Evolutionary conservation across 2,888 invertebrate genomes (phyloP).

Genomic region (Stegana nigrithorax): DNA sequence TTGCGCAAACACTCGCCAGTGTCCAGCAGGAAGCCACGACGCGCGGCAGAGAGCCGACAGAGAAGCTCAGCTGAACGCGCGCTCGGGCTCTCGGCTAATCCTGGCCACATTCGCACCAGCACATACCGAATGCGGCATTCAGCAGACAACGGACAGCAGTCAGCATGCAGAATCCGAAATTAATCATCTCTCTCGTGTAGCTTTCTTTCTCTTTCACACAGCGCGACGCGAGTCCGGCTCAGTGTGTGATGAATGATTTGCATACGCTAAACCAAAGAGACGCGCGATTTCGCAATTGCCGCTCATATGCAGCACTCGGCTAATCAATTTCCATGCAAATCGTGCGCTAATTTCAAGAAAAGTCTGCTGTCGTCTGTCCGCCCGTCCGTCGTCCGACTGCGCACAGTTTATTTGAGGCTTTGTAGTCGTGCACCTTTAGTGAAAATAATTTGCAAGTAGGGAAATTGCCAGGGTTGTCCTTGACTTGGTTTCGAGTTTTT

Average conservation of each 20-base stretch:
- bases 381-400: neutral
- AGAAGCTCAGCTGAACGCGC: neutral
- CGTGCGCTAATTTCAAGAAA: constrained; percentile 7
- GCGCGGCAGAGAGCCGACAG: constrained; percentile 2
- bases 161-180: neutral
- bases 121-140: too few relatives aligned
- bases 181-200: neutral
- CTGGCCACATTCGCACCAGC: neutral
- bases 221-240: too few relatives aligned
- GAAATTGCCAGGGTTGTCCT: constrained; percentile 21
- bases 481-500: neutral
- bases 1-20: constrained; percentile 19
- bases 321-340: neutral
- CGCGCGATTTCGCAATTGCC: neutral
- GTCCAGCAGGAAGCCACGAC: constrained; percentile 15
- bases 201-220: too few relatives aligned
- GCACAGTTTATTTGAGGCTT: neutral
- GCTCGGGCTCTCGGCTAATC: neutral
- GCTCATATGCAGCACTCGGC: too few relatives aligned
- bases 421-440: neutral
- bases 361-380: neutral
- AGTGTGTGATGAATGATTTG: constrained; percentile 8
- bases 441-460: constrained; percentile 20
- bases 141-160: too few relatives aligned
- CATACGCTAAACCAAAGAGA: neutral